These are phyloP conservation scores for Chaetorhynchus papuensis DNA, from an alignment of 2,113 vertebrate species.

Conservation along the genomic window DNA sequence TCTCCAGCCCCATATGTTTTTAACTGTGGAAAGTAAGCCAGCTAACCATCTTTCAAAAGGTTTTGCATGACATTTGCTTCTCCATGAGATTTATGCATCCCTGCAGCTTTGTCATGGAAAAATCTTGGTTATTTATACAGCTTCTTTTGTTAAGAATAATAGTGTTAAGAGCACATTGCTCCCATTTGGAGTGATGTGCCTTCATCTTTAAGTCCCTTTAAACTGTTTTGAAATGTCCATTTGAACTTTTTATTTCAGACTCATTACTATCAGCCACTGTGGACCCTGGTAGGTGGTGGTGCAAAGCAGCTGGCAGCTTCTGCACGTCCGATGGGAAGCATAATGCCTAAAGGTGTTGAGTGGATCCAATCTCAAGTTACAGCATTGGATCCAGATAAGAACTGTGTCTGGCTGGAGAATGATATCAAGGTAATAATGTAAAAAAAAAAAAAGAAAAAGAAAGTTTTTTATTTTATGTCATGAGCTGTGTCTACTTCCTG, in stretches of 20 bases:
- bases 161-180: background rate
- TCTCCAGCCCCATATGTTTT: background rate
- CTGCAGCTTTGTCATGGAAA: background rate
- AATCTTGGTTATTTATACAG: background rate
- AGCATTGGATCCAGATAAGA: slow-evolving; percentile 84
- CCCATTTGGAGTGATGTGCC: background rate
- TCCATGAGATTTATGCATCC: background rate
- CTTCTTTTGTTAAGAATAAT: background rate
- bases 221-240: background rate
- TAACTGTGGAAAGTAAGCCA: background rate
- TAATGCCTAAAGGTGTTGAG: slow-evolving; percentile 86
- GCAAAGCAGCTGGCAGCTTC: slow-evolving; percentile 82
- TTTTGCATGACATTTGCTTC: background rate
- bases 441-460: background rate
- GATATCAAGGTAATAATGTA: slow-evolving; percentile 75
- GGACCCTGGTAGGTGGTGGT: slow-evolving; percentile 94
- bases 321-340: slow-evolving; percentile 75
- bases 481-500: background rate
- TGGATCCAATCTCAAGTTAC: slow-evolving; percentile 88
- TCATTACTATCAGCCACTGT: slow-evolving; percentile 96
- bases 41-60: background rate
- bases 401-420: slow-evolving; percentile 78
- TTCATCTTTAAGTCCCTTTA: background rate
- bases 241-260: slow-evolving; percentile 64
- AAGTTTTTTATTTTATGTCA: background rate